A percentile compares a stretch with the other conserved stretches of the same genome.
phyloP scores from a whole-genome alignment of 2,113 vertebrate genomes.

The Cnemophilus loriae region DNA sequence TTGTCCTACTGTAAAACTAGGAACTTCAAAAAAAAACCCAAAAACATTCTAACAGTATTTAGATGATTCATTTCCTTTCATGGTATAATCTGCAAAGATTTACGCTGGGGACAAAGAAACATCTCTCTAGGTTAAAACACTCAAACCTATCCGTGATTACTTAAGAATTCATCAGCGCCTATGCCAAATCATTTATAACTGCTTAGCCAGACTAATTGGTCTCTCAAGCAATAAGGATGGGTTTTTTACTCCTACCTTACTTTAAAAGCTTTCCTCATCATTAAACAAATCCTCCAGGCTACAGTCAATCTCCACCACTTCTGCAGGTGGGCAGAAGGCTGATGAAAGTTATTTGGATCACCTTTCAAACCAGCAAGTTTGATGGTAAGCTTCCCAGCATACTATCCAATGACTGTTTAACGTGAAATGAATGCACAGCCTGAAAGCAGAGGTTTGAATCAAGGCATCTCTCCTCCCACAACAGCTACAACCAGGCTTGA shows the following conservation, averaged over 20 bases:
- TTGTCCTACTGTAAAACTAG: background rate
- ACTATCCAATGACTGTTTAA: background rate
- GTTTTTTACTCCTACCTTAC: background rate
- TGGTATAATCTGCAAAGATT: background rate
- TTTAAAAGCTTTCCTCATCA: background rate
- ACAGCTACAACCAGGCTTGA: background rate
- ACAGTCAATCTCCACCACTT: background rate
- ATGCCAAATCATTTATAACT: background rate
- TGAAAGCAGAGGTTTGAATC: background rate
- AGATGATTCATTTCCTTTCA: background rate
- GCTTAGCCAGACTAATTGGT: constrained; percentile 1
- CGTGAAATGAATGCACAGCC: background rate
- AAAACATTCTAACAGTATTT: background rate
- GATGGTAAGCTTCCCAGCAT: background rate
- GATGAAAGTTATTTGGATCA: background rate
- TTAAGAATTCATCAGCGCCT: background rate
- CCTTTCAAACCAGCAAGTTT: background rate
- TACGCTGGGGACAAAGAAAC: background rate
- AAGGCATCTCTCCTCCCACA: background rate
- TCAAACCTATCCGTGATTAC: background rate
- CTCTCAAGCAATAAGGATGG: background rate
- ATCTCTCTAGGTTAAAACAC: background rate
- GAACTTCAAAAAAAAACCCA: background rate
- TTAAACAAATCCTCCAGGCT: background rate
- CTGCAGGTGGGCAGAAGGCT: background rate